These are phyloP conservation scores for Heteronetta atricapilla DNA, from an alignment of 2,113 vertebrate species.

Conservation along the genomic window DNA sequence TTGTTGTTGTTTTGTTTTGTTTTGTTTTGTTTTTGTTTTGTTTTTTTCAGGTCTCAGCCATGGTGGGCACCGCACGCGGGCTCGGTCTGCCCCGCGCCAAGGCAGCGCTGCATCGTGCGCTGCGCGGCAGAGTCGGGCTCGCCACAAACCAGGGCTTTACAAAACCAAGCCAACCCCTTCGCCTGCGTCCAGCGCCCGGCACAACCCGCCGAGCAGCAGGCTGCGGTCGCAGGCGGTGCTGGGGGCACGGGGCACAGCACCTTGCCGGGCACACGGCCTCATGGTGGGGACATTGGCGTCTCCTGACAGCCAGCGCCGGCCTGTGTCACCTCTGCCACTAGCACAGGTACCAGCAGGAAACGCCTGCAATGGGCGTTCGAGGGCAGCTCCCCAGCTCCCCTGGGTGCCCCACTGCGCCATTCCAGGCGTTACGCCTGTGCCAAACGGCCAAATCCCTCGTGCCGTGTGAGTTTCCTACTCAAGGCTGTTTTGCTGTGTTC, in stretches of 20 bases:
- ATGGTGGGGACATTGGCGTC: neutral
- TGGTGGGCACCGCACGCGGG: accelerated
- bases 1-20: too few relatives aligned
- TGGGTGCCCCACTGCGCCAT: neutral
- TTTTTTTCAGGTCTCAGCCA: accelerated
- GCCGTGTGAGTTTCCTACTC: neutral
- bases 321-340: neutral
- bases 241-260: too few relatives aligned
- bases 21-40: too few relatives aligned
- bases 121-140: accelerated
- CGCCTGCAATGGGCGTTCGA: accelerated
- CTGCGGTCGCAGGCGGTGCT: too few relatives aligned
- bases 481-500: too few relatives aligned
- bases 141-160: neutral
- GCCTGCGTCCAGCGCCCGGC: neutral
- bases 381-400: neutral
- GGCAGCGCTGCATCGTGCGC: accelerated
- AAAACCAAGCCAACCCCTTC: accelerated
- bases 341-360: accelerated
- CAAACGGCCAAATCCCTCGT: neutral
- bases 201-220: too few relatives aligned
- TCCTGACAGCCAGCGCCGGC: neutral
- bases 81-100: accelerated
- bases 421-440: neutral
- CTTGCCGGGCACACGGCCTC: too few relatives aligned